Percentiles rank a stretch among this genome's conserved stretches.
These are phyloP conservation scores for Spea hammondii DNA, from an alignment of 2,797 vertebrate species.

Conservation along the genomic window DNA sequence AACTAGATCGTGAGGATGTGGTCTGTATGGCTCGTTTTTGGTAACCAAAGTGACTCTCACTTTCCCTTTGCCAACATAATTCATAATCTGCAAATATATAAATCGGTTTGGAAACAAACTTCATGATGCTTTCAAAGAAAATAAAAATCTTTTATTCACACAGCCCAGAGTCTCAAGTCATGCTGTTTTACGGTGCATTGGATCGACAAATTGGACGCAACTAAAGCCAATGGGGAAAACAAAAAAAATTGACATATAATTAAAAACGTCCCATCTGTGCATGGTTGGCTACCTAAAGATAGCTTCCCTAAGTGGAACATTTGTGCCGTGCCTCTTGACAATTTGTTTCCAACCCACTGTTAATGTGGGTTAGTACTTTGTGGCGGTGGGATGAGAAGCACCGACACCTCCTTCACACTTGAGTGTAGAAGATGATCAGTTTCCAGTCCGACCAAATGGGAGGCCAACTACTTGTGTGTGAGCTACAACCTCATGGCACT, in stretches of 20 bases:
- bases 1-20: slow-evolving; percentile 95
- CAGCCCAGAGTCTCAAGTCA: not conserved
- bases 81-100: slow-evolving; percentile 76
- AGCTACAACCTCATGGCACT: too few relatives aligned
- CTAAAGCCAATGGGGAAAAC: too few relatives aligned
- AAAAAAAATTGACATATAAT: too few relatives aligned
- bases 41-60: slow-evolving; percentile 92
- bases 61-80: slow-evolving; percentile 85
- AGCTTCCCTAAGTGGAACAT: slow-evolving; percentile 33
- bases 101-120: not conserved
- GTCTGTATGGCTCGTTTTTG: slow-evolving; percentile 89
- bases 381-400: not conserved
- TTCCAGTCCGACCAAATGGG: not conserved
- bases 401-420: slow-evolving; percentile 29
- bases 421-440: slow-evolving; percentile 16
- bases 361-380: slow-evolving; percentile 22
- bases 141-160: not conserved
- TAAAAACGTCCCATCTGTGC: slow-evolving; percentile 19
- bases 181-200: not conserved
- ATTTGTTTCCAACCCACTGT: slow-evolving; percentile 30
- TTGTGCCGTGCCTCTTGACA: slow-evolving; percentile 11
- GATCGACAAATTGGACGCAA: too few relatives aligned
- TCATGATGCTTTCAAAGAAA: not conserved
- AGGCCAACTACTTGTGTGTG: not conserved
- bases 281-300: slow-evolving; percentile 26